phyloP scores from a whole-genome alignment of 1,140 invertebrate genomes.

The Phymastichus coffea region DNA sequence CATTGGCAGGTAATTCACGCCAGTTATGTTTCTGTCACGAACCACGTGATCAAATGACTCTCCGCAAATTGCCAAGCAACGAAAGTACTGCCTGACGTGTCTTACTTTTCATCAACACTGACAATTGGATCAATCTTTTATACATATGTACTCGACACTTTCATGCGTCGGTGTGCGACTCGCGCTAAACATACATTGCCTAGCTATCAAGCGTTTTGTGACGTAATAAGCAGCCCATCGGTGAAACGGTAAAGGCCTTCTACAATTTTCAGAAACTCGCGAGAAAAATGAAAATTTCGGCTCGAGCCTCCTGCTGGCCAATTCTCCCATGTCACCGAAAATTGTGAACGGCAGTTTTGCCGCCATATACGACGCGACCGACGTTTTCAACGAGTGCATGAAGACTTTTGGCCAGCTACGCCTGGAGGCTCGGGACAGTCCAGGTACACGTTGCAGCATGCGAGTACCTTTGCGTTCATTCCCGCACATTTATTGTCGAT shows the following conservation, averaged over 20 bases:
- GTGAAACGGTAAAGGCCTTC: conserved; percentile 4
- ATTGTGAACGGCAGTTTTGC: conserved; percentile 96
- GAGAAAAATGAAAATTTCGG: conserved; percentile 85
- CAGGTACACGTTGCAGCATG: conserved; percentile 60
- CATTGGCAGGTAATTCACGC: conserved; percentile 68
- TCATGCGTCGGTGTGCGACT: no score
- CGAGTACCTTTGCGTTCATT: conserved; percentile 6
- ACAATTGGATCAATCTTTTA: no score
- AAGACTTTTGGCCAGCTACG: conserved; percentile 70
- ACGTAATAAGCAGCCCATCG: no score
- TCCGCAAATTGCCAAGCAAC: no score
- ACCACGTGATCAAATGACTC: no score
- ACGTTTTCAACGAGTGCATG: conserved; percentile 77
- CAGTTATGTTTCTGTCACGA: no score
- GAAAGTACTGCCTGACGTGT: no score
- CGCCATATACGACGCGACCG: conserved; percentile 88
- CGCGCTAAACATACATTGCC: no score
- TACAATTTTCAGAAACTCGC: conserved; percentile 67
- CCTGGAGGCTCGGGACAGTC: conserved; percentile 73
- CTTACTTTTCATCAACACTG: no score
- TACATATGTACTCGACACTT: no score
- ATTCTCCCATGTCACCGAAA: conserved; percentile 95
- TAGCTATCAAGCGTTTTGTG: no score
- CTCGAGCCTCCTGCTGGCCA: conserved; percentile 88
- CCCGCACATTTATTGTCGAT: not conserved